Base-by-base conservation (phyloP, 2,113 vertebrate genomes). In the Carollia perspicillata region DNA sequence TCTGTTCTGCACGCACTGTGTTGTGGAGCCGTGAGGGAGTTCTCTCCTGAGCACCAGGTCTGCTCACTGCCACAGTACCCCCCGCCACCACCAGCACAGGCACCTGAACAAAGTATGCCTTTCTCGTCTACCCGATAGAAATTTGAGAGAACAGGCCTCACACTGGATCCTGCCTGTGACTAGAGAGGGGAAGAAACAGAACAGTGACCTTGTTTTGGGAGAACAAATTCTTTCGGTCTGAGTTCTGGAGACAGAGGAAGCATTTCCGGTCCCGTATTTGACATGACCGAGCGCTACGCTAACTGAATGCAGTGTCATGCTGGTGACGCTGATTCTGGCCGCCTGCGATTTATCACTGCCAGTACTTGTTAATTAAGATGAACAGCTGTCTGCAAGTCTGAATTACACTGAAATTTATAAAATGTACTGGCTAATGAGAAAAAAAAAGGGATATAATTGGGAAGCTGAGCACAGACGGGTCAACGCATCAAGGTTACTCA, bases 51-150 rank as follows among this genome's bases (percentile, higher is more conserved):
- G 78, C 92, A 77, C 89, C 78, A 96, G 97, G 66, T 60, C 71
- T 96, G 95, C 96, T 97, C 63, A 94, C 94, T 97, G 90, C 49
- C 69, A 60, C 42, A 93, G 71, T 94, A 93, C 96, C 97, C 97
- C 95, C 96, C 95, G n/a, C 95, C 4, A 14, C 44, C 44, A 5
- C 30, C 42, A 18, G 96, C 71, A 92, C 90, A 95, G 89, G 68
- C 97, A 94, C 71, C 86, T 97, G 96, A 96, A 98, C 98, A 98
- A 98, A 98, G 97, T 97, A 74, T 68, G 97, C 90, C 97, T 98
- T 98, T 98, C 98, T 98, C 97, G 95, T 97, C 92, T 68, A n/a
- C 22, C 89, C 93, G 88, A 98, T 0, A 78, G 89, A 95, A 87
- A 90, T 74, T 1, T 35, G 58, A 86, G 69, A 53, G 47, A 60